Conservation (phyloP, 2,113 vertebrate genomes). For the Donacobius atricapilla region DNA sequence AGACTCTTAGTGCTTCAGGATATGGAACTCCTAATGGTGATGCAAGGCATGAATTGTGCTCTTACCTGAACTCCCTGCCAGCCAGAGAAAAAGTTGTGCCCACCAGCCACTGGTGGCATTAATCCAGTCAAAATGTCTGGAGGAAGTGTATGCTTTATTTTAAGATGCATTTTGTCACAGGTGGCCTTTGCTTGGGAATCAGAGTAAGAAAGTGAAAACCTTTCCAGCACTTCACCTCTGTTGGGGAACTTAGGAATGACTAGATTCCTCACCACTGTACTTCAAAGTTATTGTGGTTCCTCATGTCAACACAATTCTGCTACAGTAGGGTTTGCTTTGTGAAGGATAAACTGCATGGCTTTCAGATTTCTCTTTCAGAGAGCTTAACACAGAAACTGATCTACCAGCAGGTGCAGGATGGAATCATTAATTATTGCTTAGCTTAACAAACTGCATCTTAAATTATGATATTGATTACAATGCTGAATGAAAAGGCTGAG, state of each 20-base stretch:
- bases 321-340: background rate
- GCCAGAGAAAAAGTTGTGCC: background rate
- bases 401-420: background rate
- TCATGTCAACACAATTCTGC: background rate
- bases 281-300: background rate
- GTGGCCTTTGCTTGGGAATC: background rate
- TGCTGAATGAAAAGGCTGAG: constrained; percentile 47
- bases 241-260: background rate
- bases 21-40: background rate
- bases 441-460: constrained; percentile 38
- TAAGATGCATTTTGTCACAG: background rate
- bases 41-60: background rate
- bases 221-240: background rate
- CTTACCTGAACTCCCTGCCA: background rate
- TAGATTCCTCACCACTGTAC: background rate
- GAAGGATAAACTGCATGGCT: background rate
- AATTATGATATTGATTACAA: constrained; percentile 11
- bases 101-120: background rate
- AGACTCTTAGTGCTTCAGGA: background rate
- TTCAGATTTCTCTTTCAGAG: background rate
- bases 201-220: background rate
- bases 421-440: constrained; percentile 26
- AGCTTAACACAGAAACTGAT: background rate
- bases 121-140: background rate
- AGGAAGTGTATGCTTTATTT: background rate